phyloP scores from a whole-genome alignment of 2,888 invertebrate genomes.

The Tetranychus piercei region DNA sequence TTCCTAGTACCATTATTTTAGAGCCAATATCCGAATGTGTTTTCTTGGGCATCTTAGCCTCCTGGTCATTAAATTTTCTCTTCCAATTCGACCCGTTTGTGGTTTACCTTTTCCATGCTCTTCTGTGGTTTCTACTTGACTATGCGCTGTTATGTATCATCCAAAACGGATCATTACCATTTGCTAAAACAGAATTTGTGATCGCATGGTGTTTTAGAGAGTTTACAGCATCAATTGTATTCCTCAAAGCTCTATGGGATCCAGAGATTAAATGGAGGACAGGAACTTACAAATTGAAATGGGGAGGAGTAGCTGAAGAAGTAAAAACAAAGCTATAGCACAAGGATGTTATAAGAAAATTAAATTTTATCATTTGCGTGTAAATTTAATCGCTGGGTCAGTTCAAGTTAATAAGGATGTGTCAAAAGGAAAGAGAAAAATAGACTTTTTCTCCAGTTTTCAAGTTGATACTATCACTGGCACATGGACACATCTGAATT shows the following conservation, averaged over 20 bases:
- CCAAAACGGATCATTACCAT: conserved; percentile 77
- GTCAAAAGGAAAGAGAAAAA: too few species aligned
- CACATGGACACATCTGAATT: too few species aligned
- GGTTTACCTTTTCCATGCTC: conserved; percentile 75
- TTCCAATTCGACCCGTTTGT: conserved; percentile 73
- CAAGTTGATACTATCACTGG: too few species aligned
- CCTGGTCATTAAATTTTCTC: conserved; percentile 62
- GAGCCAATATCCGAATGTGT: conserved; percentile 92
- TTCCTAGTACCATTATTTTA: conserved; percentile 68
- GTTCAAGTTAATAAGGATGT: too few species aligned
- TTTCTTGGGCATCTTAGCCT: conserved; percentile 70
- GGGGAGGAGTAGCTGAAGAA: conserved; percentile 88
- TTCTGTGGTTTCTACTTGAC: conserved; percentile 88
- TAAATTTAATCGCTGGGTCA: too few species aligned
- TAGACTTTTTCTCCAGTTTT: too few species aligned
- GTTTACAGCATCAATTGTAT: conserved; percentile 67
- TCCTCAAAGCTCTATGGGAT: conserved; percentile 63
- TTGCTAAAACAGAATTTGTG: conserved; percentile 82
- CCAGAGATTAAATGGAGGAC: conserved; percentile 84
- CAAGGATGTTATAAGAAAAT: neutral
- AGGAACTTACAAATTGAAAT: conserved; percentile 68
- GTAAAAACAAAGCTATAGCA: conserved; percentile 45
- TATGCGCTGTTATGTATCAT: conserved; percentile 74
- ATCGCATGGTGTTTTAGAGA: conserved; percentile 88
- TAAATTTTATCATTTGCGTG: too few species aligned